These are phyloP conservation scores for Gadopsis bispinosus DNA, from an alignment of 2,797 vertebrate species.

Conservation along the genomic window DNA sequence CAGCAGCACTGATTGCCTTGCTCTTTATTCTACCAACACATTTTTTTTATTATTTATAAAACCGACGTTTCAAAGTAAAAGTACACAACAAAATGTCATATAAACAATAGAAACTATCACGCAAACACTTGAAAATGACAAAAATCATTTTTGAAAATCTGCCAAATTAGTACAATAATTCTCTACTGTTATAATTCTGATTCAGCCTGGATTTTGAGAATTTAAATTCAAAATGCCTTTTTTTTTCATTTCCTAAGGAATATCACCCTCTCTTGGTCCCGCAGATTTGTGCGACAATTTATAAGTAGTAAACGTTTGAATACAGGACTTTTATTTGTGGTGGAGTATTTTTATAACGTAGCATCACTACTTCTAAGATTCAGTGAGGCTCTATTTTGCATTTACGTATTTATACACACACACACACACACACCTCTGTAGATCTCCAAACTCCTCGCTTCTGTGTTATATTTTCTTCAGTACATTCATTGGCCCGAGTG, in stretches of 20 bases:
- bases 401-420: neutral
- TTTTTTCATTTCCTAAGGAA: neutral
- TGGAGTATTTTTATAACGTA: neutral
- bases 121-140: neutral
- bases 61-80: neutral
- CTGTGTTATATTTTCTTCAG: constrained; percentile 26
- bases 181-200: no score
- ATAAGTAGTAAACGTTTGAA: neutral
- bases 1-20: neutral
- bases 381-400: neutral
- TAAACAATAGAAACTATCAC: neutral
- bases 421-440: neutral
- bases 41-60: neutral
- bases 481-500: constrained; percentile 26
- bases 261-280: neutral
- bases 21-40: neutral
- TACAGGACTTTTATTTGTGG: neutral
- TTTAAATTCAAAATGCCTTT: neutral
- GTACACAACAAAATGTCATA: neutral
- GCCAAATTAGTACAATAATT: neutral
- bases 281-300: no score
- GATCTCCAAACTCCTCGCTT: constrained; percentile 15
- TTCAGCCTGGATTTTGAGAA: neutral
- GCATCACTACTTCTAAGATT: neutral
- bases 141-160: no score